Evolutionary conservation across 2,113 vertebrate genomes (phyloP).

Genomic region (Aythya baeri): DNA sequence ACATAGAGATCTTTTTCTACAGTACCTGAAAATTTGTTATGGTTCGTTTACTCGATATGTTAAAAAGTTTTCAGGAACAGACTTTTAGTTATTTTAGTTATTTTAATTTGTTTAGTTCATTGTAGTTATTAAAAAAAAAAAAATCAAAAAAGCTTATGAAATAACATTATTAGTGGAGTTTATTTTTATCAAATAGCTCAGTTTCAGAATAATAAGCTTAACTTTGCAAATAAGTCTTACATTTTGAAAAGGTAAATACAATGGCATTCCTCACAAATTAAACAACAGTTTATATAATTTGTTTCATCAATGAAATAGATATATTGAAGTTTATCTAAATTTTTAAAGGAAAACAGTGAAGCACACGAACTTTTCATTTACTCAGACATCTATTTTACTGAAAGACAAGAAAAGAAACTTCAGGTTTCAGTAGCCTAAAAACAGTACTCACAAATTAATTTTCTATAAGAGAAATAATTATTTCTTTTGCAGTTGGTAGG

Average conservation of each 20-base stretch:
- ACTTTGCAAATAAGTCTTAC: background rate
- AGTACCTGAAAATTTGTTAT: background rate
- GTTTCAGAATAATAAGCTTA: background rate
- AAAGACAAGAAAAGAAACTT: background rate
- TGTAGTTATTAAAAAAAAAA: background rate
- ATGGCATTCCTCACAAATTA: background rate
- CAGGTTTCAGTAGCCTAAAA: background rate
- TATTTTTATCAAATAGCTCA: background rate
- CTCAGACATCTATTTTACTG: background rate
- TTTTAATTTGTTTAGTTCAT: background rate
- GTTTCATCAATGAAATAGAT: background rate
- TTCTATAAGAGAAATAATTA: background rate
- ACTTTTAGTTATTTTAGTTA: no score
- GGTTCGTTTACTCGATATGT: background rate
- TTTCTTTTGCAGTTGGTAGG: background rate
- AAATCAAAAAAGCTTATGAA: background rate
- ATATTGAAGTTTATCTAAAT: background rate
- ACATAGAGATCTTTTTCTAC: background rate
- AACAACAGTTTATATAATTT: background rate
- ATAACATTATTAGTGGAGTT: background rate
- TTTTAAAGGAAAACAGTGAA: background rate
- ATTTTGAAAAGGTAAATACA: background rate
- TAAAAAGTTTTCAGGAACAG: background rate
- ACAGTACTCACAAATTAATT: background rate
- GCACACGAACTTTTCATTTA: background rate